phyloP scores from a whole-genome alignment of 2,797 vertebrate species.

The Netta rufina region DNA sequence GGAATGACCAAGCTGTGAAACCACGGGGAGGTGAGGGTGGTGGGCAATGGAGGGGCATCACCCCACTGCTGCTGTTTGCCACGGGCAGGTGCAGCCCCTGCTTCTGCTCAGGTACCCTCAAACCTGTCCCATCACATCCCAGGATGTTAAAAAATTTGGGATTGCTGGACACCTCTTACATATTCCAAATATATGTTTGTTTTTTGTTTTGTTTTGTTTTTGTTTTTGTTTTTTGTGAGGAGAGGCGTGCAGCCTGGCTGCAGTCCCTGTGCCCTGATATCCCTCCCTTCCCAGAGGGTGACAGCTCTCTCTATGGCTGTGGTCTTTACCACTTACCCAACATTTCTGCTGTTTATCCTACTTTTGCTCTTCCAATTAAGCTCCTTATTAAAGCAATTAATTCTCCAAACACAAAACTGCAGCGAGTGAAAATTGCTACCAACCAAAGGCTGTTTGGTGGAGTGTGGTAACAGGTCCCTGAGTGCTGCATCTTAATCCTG shows the following conservation, averaged over 20 bases:
- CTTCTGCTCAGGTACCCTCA: not conserved
- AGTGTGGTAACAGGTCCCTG: conserved; percentile 13
- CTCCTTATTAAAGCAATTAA: conserved; percentile 65
- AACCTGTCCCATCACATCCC: no score
- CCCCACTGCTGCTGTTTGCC: accelerated
- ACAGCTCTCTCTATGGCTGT: not conserved
- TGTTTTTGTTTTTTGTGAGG: no score
- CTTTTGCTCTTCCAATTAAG: conserved; percentile 55
- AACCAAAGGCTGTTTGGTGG: conserved; percentile 26
- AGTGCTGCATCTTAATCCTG: conserved; percentile 1
- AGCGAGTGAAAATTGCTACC: conserved; percentile 2
- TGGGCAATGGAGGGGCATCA: not conserved
- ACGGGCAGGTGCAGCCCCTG: not conserved
- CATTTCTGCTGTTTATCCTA: not conserved
- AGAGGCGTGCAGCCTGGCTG: not conserved
- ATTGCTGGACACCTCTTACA: accelerated
- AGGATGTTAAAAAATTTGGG: not conserved
- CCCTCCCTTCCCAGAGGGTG: not conserved
- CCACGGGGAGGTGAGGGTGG: not conserved
- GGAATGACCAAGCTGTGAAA: not conserved
- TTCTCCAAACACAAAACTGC: conserved; percentile 44
- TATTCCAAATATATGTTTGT: not conserved
- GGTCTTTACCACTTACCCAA: not conserved
- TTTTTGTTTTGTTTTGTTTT: no score
- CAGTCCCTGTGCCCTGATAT: not conserved